phyloP scores from a whole-genome alignment of 2,113 vertebrate genomes.

The Electrona antarctica region DNA sequence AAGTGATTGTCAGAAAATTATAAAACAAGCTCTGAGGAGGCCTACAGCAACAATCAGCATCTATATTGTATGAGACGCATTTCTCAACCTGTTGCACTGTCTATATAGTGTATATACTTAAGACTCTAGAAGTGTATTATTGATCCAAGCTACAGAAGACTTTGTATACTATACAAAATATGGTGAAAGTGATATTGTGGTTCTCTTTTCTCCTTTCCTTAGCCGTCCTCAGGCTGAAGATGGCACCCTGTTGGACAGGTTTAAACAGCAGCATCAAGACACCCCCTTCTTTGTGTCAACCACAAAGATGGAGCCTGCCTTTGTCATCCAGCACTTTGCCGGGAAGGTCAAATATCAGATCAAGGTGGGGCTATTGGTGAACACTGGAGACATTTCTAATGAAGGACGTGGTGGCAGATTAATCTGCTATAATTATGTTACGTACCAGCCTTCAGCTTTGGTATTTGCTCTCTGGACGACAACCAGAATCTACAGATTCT shows the following conservation, averaged over 20 bases:
- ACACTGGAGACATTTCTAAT: background rate
- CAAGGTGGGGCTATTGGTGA: conserved; percentile 77
- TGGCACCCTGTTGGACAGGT: conserved; percentile 87
- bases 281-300: conserved; percentile 86
- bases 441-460: background rate
- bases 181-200: conserved; percentile 12
- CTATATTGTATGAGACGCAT: too few relatives aligned
- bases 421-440: conserved; percentile 1
- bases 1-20: too few relatives aligned
- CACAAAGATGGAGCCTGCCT: conserved; percentile 83
- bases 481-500: background rate
- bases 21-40: too few relatives aligned
- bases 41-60: too few relatives aligned
- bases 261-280: conserved; percentile 88
- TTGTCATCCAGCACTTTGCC: conserved; percentile 91
- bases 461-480: conserved; percentile 3
- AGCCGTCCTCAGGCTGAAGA: conserved; percentile 89
- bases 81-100: too few relatives aligned
- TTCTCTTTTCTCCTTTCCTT: conserved; percentile 23
- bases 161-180: too few relatives aligned
- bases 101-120: too few relatives aligned
- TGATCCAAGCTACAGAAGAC: too few relatives aligned
- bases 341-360: conserved; percentile 92
- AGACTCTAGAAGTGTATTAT: too few relatives aligned
- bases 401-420: background rate